A percentile compares a stretch with the other conserved stretches of the same genome.
phyloP scores from a whole-genome alignment of 1,140 invertebrate genomes.

The Drosophila bocqueti region DNA sequence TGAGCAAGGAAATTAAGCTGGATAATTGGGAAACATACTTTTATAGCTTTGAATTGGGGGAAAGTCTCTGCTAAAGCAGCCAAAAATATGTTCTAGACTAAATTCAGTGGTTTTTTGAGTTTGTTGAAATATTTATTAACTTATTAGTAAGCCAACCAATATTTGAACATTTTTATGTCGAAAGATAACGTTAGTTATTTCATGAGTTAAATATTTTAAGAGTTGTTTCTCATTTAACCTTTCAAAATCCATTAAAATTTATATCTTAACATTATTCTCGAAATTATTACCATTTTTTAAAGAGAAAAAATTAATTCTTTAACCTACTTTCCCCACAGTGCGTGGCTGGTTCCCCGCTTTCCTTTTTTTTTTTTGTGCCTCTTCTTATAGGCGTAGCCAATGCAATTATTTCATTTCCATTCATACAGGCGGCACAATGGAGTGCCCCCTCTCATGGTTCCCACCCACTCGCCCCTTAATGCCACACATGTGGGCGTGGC shows the following conservation, averaged over 20 bases:
- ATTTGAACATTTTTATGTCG: no score
- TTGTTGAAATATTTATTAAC: not conserved
- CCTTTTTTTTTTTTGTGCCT: constrained; percentile 45
- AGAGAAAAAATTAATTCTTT: not conserved
- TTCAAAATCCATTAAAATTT: not conserved
- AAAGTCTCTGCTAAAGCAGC: not conserved
- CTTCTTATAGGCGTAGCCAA: constrained; percentile 66
- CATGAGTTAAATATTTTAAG: not conserved
- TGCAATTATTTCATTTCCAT: constrained; percentile 78
- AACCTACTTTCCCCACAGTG: not conserved
- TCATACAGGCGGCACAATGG: constrained; percentile 39
- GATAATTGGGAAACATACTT: not conserved
- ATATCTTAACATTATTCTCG: rapidly evolving
- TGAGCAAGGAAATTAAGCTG: not conserved
- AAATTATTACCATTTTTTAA: not conserved
- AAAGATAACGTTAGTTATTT: no score
- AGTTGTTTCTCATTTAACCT: not conserved
- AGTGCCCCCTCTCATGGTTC: not conserved
- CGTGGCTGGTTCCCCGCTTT: not conserved
- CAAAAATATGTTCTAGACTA: not conserved
- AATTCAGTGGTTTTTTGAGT: rapidly evolving
- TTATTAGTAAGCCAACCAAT: no score
- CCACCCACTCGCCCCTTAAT: constrained; percentile 5
- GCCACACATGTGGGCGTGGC: constrained; percentile 32
- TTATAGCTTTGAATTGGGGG: not conserved